Conservation (phyloP, 2,113 vertebrate species). For the Heloderma charlesbogerti region DNA sequence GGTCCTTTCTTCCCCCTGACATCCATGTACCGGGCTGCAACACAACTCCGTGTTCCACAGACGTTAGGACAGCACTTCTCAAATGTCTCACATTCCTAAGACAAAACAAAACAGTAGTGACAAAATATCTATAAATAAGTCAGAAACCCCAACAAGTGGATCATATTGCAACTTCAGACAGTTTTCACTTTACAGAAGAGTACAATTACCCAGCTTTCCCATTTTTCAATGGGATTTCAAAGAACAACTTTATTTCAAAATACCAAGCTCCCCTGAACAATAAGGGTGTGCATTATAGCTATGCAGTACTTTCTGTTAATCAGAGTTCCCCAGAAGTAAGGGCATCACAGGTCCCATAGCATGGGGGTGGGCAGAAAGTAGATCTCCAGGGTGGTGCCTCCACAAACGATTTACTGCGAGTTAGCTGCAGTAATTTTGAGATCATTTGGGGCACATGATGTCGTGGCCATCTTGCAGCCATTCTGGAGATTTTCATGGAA, state of each 20-base stretch:
- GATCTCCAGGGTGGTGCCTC: too few species aligned
- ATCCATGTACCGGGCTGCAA: conserved; percentile 91
- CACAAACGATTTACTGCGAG: too few species aligned
- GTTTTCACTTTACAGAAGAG: neutral
- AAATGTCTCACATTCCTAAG: conserved; percentile 91
- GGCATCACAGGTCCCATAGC: neutral
- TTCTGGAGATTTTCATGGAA: too few species aligned
- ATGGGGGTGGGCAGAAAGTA: neutral
- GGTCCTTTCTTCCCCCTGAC: conserved; percentile 87
- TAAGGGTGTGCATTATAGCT: neutral
- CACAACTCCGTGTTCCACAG: conserved; percentile 93
- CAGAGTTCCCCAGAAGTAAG: neutral
- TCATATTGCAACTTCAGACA: neutral
- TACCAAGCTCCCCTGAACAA: neutral
- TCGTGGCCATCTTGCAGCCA: too few species aligned
- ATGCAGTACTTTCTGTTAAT: neutral
- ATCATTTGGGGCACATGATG: too few species aligned
- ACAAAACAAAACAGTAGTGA: conserved; percentile 13
- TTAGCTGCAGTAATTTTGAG: too few species aligned
- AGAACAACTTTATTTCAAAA: neutral
- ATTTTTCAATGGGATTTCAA: neutral
- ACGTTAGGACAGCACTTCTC: conserved; percentile 99
- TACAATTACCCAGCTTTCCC: neutral
- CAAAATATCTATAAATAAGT: neutral
- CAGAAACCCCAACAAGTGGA: conserved; percentile 6